Percentiles rank a stretch among this genome's conserved stretches.
Conservation (phyloP, 2,113 vertebrate species). For the Podilymbus podiceps region DNA sequence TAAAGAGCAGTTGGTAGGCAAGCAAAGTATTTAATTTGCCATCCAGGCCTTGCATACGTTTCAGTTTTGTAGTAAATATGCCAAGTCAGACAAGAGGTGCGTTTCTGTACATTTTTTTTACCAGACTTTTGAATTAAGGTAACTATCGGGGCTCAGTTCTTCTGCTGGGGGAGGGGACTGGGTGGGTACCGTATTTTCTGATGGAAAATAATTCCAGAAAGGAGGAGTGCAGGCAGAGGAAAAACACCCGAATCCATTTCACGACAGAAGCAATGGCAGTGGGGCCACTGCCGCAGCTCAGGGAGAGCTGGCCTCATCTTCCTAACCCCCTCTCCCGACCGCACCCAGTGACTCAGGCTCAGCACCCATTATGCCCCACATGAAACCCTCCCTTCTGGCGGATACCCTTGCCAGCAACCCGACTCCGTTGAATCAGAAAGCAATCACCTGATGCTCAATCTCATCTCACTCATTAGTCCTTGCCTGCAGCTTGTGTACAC, state of each 20-base stretch:
- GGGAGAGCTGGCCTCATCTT: not conserved
- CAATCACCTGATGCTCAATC: slow-evolving; percentile 4
- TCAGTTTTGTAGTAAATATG: not conserved
- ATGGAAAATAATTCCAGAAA: not conserved
- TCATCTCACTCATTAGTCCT: not conserved
- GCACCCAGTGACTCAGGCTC: slow-evolving; percentile 60
- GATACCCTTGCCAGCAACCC: not conserved
- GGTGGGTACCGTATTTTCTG: not conserved
- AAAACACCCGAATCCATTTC: not conserved
- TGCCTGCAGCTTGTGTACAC: not conserved
- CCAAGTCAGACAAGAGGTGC: not conserved
- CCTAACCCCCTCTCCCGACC: not conserved
- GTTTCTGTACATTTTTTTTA: not conserved
- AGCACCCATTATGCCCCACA: not conserved
- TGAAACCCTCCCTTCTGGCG: not conserved
- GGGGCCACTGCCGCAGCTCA: not conserved
- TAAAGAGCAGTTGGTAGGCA: not conserved
- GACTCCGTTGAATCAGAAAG: slow-evolving; percentile 17
- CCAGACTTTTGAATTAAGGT: not conserved
- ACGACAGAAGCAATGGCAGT: not conserved
- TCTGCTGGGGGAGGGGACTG: not conserved
- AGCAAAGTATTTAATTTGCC: not conserved
- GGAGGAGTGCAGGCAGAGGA: not conserved
- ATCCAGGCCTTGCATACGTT: not conserved
- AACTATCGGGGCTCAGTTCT: not conserved